Conservation (phyloP, 2,113 vertebrate genomes). For the Eleginops maclovinus region DNA sequence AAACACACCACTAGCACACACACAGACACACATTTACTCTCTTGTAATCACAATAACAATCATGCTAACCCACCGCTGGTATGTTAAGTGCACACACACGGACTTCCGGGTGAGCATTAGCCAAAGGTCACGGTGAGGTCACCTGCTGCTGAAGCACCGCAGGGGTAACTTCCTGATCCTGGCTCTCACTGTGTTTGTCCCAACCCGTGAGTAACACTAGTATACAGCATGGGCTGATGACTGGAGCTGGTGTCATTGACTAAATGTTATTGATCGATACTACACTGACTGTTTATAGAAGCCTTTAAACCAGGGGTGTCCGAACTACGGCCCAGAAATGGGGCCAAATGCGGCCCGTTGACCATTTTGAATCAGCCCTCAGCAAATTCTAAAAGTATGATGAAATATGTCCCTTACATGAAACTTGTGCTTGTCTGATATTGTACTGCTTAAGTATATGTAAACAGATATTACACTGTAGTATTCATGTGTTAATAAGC, state of each 20-base stretch:
- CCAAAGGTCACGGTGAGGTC: constrained; percentile 73
- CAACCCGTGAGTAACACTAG: constrained; percentile 12
- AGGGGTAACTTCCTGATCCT: constrained; percentile 70
- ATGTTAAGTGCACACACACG: background rate
- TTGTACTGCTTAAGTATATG: no score
- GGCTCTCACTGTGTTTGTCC: constrained; percentile 51
- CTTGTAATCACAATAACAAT: constrained; percentile 3
- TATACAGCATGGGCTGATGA: background rate
- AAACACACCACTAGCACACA: constrained; percentile 14
- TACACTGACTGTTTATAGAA: background rate
- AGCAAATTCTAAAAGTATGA: no score
- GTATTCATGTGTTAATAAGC: no score
- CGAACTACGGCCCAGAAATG: no score
- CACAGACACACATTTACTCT: constrained; percentile 3
- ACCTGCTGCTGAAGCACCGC: constrained; percentile 73
- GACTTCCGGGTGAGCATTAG: constrained; percentile 49
- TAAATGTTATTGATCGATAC: constrained; percentile 23
- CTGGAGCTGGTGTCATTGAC: constrained; percentile 6
- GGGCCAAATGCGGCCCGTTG: no score
- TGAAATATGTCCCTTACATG: no score
- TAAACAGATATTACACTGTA: no score
- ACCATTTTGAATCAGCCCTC: no score
- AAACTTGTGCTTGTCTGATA: no score
- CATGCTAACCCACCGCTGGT: background rate
- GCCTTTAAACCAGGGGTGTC: no score